These are phyloP conservation scores for Sinocyclocheilus anophthalmus DNA, from an alignment of 2,113 vertebrate genomes.

Conservation along the genomic window DNA sequence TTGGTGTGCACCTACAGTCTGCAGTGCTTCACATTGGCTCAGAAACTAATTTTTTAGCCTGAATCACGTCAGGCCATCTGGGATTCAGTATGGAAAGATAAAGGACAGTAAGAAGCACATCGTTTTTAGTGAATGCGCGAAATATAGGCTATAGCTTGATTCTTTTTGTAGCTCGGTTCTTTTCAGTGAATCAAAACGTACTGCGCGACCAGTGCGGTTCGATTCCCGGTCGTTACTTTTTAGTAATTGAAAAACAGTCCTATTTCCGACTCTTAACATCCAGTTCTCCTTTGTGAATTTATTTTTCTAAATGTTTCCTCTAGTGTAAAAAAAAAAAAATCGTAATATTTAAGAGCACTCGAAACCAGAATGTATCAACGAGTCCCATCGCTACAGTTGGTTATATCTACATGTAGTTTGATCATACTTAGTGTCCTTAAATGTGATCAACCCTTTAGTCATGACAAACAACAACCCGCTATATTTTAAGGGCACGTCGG, in stretches of 20 bases:
- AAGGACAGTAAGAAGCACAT: background rate
- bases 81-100: no score
- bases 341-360: background rate
- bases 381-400: background rate
- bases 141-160: background rate
- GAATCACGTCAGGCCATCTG: no score
- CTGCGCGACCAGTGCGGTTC: background rate
- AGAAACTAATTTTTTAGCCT: no score
- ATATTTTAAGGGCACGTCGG: constrained; percentile 3
- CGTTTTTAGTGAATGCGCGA: background rate
- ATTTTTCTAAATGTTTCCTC: background rate
- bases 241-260: background rate
- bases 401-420: background rate
- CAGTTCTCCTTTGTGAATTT: background rate
- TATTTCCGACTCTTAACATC: background rate
- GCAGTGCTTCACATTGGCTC: no score
- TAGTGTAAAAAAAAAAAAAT: background rate
- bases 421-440: background rate
- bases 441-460: background rate
- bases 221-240: background rate
- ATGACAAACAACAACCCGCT: background rate
- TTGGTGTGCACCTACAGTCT: no score
- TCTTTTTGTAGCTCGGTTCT: background rate
- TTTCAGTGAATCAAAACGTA: background rate
- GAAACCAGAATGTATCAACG: background rate